phyloP scores from a whole-genome alignment of 2,113 vertebrate genomes.

The Tricholaema leucomelas region DNA sequence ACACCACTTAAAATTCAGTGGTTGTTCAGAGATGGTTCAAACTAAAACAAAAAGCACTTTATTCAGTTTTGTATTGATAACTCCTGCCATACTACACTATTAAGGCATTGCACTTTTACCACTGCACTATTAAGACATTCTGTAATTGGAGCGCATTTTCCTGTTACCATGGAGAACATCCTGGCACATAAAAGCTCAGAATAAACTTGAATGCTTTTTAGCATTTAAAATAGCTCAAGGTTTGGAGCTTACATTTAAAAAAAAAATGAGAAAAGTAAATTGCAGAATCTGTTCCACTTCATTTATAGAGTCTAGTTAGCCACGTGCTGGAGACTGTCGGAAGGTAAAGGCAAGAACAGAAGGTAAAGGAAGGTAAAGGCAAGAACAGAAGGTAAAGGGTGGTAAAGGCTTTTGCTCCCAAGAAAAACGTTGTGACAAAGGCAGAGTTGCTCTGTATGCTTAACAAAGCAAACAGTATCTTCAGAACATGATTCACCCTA shows the following conservation, averaged over 20 bases:
- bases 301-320: background rate
- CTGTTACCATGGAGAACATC: slow-evolving; percentile 39
- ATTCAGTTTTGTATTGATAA: slow-evolving; percentile 19
- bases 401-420: background rate
- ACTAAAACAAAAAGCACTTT: slow-evolving; percentile 42
- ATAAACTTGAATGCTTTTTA: background rate
- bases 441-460: background rate
- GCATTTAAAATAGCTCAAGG: background rate
- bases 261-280: background rate
- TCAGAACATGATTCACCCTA: background rate
- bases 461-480: background rate
- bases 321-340: background rate
- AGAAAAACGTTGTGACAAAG: background rate
- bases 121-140: background rate
- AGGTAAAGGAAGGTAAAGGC: background rate
- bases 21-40: slow-evolving; percentile 29
- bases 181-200: background rate
- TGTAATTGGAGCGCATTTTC: slow-evolving; percentile 15
- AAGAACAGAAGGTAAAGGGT: background rate
- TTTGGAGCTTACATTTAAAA: background rate
- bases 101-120: background rate
- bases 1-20: slow-evolving; percentile 58
- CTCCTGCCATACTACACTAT: background rate
- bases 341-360: background rate
- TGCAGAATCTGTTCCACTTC: background rate